Conservation (phyloP, 2,797 vertebrate genomes). For the Galago senegalensis region DNA sequence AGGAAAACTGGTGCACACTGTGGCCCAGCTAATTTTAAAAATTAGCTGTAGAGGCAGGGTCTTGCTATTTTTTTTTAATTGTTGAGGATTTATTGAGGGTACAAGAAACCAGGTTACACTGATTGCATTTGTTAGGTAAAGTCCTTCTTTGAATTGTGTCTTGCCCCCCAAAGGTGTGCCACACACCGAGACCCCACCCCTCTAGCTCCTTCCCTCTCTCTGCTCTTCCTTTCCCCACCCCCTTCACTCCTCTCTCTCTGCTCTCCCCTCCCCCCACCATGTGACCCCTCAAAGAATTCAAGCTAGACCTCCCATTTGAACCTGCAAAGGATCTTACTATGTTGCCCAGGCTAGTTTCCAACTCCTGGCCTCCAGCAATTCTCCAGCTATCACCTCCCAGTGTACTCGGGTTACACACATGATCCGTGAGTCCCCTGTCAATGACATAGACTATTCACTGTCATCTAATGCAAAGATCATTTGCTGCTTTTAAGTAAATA, state of each 20-base stretch:
- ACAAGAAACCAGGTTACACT: too few relatives aligned
- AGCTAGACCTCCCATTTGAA: too few relatives aligned
- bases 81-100: too few relatives aligned
- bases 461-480: background rate
- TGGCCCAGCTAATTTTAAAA: background rate
- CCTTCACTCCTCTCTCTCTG: too few relatives aligned
- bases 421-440: background rate
- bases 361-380: background rate
- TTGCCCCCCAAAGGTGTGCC: too few relatives aligned
- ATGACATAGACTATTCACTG: background rate
- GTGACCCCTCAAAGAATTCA: too few relatives aligned
- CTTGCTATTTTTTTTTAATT: background rate
- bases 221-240: too few relatives aligned
- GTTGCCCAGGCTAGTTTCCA: background rate
- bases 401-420: background rate
- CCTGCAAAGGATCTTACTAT: background rate
- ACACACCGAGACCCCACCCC: too few relatives aligned
- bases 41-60: background rate
- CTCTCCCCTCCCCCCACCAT: too few relatives aligned
- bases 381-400: background rate
- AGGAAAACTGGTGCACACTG: background rate
- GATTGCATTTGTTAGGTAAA: too few relatives aligned
- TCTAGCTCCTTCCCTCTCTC: too few relatives aligned
- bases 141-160: too few relatives aligned
- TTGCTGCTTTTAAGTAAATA: conserved; percentile 7